These are phyloP conservation scores for Epinephelus malabaricus DNA, from an alignment of 2,797 vertebrate genomes.

Conservation along the genomic window DNA sequence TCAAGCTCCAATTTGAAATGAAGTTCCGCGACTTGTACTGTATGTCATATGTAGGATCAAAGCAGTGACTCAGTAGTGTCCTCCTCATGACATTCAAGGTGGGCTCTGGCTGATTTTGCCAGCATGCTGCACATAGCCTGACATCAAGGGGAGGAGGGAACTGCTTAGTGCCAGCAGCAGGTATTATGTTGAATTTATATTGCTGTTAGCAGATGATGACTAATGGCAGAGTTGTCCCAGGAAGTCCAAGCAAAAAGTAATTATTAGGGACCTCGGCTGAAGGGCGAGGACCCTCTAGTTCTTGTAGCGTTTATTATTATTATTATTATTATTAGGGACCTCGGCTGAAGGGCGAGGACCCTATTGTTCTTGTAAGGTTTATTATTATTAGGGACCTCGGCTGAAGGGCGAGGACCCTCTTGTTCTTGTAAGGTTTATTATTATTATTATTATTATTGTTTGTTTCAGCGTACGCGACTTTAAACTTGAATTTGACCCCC, in stretches of 20 bases:
- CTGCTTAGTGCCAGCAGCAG: constrained; percentile 1
- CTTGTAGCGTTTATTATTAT: no score
- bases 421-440: no score
- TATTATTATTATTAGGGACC: no score
- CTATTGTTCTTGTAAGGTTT: no score
- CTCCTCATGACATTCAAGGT: constrained; percentile 39
- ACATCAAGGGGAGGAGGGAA: background rate
- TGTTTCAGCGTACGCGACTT: no score
- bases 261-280: no score
- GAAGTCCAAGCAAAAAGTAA: background rate
- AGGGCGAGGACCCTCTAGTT: no score
- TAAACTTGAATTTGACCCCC: no score
- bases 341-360: no score
- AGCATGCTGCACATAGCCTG: background rate
- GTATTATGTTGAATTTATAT: constrained; percentile 20
- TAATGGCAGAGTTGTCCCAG: background rate
- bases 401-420: no score
- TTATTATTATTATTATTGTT: no score
- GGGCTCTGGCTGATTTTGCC: constrained; percentile 10
- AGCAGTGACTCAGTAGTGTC: constrained; percentile 45
- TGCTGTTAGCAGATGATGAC: constrained; percentile 5
- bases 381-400: no score
- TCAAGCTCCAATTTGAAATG: constrained; percentile 49
- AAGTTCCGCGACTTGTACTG: constrained; percentile 22
- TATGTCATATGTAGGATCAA: constrained; percentile 3